Evolutionary conservation across 1,140 invertebrate genomes (phyloP), one percentile per base, ranked within the genome.

Genomic region (Antheraea mylitta): DNA sequence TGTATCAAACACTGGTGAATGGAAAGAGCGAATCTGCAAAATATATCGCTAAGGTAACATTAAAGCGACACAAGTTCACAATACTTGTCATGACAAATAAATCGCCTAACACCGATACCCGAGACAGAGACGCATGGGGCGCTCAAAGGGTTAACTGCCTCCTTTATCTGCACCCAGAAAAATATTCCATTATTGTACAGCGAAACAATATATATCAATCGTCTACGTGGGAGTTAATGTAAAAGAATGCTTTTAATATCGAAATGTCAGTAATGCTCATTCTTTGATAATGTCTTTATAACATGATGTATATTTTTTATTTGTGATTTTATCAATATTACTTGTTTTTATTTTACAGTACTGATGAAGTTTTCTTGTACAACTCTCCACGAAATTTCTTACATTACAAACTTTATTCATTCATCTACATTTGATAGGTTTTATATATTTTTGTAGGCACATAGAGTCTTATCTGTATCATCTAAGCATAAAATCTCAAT

Each of bases 1-100:
- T 11, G 8, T 42, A 30, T 7, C 8, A 42, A 9, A 38, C 37
- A 9, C 37, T 38, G 37, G 37, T 38, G 9, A 38, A 42, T 42
- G 38, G 7, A 42, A 7, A 42, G 38, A 11, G 7, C 38, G 11
- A 42, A 42, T 42, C 38, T 42, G 7, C 38, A 42, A 42, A 42
- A 42, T 11, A 42, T 42, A 42, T 42, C 38, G 38, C 38, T 1
- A 42, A 42, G 38, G 38, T 7, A 22, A 22, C 48, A 66, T 16
- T 18, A 58, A 66, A 30, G 18, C 45, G 65, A 73, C 68, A 71
- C 38, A 63, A 77, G 67, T 64, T 67, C 73, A 84, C 79, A 82
- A 85, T 83, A 83, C 78, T 67, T 77, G 80, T 85, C 78, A 80
- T 77, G 77, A 74, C 72, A 68, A 79, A 86, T 78, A 87, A 87